Conservation (phyloP, 2,113 vertebrate genomes). For the Typhlomys cinereus region DNA sequence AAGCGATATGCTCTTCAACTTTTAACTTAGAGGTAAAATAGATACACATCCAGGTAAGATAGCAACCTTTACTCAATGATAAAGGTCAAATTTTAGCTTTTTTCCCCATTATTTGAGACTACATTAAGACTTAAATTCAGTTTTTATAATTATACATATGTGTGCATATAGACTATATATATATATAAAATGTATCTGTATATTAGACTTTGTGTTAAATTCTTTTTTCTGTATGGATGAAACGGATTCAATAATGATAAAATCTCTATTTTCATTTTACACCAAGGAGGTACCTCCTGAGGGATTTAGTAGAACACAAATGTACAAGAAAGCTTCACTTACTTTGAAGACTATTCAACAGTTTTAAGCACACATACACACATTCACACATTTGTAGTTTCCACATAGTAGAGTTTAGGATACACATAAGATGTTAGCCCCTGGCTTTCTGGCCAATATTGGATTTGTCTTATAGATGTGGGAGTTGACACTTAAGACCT, state of each 20-base stretch:
- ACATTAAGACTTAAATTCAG: background rate
- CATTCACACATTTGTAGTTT: conserved; percentile 31
- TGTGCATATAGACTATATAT: background rate
- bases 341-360: background rate
- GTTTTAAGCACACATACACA: background rate
- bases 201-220: conserved; percentile 31
- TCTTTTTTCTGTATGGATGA: background rate
- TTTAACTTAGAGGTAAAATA: background rate
- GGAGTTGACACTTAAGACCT: background rate
- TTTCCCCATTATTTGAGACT: background rate
- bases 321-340: background rate
- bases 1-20: background rate
- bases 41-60: background rate
- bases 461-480: background rate
- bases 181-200: background rate
- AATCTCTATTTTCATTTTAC: background rate
- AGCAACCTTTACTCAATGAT: background rate
- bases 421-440: background rate
- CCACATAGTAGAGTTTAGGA: background rate
- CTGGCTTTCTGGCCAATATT: background rate
- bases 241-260: background rate
- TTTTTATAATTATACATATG: background rate
- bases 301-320: background rate
- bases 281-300: background rate
- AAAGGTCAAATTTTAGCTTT: background rate